Base-by-base conservation (phyloP, 2,113 vertebrate genomes). In the Cyprinus carpio region DNA sequence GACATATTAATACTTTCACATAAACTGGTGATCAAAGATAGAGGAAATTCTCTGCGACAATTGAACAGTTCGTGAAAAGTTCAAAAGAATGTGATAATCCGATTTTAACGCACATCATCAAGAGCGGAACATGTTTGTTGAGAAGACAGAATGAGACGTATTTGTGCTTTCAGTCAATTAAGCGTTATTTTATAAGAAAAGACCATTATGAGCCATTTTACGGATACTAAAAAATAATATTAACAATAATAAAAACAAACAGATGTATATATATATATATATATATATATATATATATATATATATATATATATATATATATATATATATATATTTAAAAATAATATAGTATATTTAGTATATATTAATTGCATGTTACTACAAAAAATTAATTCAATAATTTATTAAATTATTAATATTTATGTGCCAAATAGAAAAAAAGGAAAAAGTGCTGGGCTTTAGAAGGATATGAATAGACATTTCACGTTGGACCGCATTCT, bases 11-110 rank as follows among this genome's bases (percentile, higher is more conserved):
- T 83, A 72, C 84, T 75, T 84, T 85, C 88, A 58, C 89, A 89
- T 89, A 81, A 34, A 69, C 75, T 56, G n/a, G 79, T 88, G 93
- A 94, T 94, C 93, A 94, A 94, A 94, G 93, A 86, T 91, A 43
- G 82, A 88, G 91, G 89, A 93, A 92, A 94, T 89, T 1, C 49
- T 6, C n/a, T 60, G 85, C 88, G 92, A 94, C 93, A 92, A 89
- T 83, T 84, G 86, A 84, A 25, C 91, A 89, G 88, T 91, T 91
- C 90, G 84, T 84, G 65, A 62, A 2, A 83, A 93, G 92, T 92
- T 92, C 91, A 92, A 94, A 88, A 90, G 88, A 56, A 86, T 54
- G 87, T 79, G 89, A 90, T 93, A 92, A 94, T 93, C 93, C 92
- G 83, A 89, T 90, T 60, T 87, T 85, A 89, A 89, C 86, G 90